Percentiles rank a stretch among this genome's conserved stretches.
Evolutionary conservation across 2,888 invertebrate species (phyloP).

Genomic region (Tipula confusa): DNA sequence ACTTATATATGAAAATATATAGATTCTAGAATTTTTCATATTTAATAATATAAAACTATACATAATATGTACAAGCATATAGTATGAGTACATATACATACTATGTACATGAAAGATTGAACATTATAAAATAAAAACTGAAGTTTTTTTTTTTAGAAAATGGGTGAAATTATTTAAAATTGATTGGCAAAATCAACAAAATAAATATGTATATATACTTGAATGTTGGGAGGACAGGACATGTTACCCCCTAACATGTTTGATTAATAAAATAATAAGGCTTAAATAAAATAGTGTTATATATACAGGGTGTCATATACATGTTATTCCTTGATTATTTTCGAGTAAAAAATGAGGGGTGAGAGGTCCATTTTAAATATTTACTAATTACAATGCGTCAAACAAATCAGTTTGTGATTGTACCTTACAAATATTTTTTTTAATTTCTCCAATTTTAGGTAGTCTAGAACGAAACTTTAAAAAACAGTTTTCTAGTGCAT

Average conservation of each 20-base stretch:
- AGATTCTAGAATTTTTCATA: not conserved
- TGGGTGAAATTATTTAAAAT: not conserved
- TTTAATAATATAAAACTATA: constrained; percentile 1
- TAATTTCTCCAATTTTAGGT: too few species aligned
- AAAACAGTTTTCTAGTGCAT: too few species aligned
- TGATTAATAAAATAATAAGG: constrained; percentile 3
- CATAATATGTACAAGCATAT: not conserved
- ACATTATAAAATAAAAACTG: not conserved
- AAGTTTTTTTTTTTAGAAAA: not conserved
- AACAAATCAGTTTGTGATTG: too few species aligned
- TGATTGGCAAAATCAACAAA: not conserved
- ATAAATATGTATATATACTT: not conserved
- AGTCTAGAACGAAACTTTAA: too few species aligned
- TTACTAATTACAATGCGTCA: too few species aligned
- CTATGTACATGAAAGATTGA: not conserved
- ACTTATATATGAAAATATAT: not conserved
- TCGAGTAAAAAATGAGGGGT: too few species aligned
- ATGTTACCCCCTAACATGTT: too few species aligned
- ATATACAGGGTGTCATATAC: too few species aligned
- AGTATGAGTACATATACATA: too few species aligned
- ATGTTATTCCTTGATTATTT: too few species aligned
- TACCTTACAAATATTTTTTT: too few species aligned
- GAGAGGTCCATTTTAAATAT: too few species aligned
- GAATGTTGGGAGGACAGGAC: not conserved
- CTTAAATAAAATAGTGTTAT: not conserved